These are phyloP conservation scores for Ornithoptera priamus DNA, from an alignment of 2,888 invertebrate species.

Conservation along the genomic window DNA sequence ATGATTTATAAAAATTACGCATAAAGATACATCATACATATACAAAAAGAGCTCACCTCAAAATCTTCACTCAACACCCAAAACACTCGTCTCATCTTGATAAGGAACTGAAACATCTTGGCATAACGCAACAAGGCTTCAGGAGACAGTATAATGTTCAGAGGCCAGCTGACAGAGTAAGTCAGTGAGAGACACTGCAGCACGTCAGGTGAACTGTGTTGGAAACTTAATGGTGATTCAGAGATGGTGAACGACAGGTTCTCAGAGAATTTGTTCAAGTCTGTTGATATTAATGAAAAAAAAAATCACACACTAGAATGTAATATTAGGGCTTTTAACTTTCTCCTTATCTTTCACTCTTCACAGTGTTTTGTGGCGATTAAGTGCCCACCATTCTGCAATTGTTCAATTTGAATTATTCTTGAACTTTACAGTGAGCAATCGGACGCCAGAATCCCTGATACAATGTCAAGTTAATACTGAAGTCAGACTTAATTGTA, in stretches of 20 bases:
- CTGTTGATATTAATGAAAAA: slow-evolving; percentile 44
- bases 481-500: too few relatives aligned
- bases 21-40: neutral
- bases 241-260: slow-evolving; percentile 83
- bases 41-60: slow-evolving; percentile 57
- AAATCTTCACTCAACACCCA: slow-evolving; percentile 87
- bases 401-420: too few relatives aligned
- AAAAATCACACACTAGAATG: slow-evolving; percentile 11
- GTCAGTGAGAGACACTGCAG: slow-evolving; percentile 84
- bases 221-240: slow-evolving; percentile 81
- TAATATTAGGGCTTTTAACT: too few relatives aligned
- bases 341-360: too few relatives aligned
- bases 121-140: slow-evolving; percentile 85
- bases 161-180: slow-evolving; percentile 87
- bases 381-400: too few relatives aligned
- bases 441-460: too few relatives aligned
- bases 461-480: too few relatives aligned
- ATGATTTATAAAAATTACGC: neutral
- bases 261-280: slow-evolving; percentile 80
- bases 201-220: slow-evolving; percentile 83
- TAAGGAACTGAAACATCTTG: slow-evolving; percentile 86
- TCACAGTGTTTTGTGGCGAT: too few relatives aligned
- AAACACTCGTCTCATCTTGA: slow-evolving; percentile 87
- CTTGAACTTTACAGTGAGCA: too few relatives aligned
- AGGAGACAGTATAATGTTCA: slow-evolving; percentile 87